Evolutionary conservation across 2,113 vertebrate species (phyloP).

Genomic region (Campylomormyrus tamandua): DNA sequence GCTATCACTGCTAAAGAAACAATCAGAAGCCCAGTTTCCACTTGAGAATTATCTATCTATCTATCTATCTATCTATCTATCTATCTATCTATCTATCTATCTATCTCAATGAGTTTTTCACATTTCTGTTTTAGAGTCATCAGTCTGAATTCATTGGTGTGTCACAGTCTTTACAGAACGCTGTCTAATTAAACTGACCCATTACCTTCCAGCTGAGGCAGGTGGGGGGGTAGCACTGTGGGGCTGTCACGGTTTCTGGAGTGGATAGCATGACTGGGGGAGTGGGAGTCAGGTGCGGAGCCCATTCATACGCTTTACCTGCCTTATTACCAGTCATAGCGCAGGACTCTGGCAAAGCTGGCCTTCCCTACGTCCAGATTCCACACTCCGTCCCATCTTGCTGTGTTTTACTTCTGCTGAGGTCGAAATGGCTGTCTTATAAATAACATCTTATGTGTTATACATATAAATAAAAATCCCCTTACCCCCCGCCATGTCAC

Average conservation of each 20-base stretch:
- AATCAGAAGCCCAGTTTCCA: background rate
- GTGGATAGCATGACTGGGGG: background rate
- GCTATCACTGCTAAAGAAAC: background rate
- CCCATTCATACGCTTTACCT: background rate
- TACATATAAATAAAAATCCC: background rate
- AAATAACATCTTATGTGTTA: background rate
- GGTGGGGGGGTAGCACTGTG: background rate
- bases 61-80: no score
- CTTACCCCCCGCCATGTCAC: background rate
- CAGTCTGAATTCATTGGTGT: background rate
- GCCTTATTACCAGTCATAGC: background rate
- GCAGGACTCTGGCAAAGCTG: background rate
- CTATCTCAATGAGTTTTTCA: background rate
- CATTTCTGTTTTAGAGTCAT: background rate
- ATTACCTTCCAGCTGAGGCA: background rate
- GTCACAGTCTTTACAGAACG: background rate
- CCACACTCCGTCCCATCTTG: background rate
- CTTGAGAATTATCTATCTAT: background rate
- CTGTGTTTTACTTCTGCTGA: background rate
- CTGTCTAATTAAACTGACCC: background rate
- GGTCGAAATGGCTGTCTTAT: background rate
- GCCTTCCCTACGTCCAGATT: background rate
- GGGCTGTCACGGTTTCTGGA: background rate
- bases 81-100: no score
- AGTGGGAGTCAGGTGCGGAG: background rate